These are phyloP conservation scores for Chaenocephalus aceratus DNA, from an alignment of 2,113 vertebrate genomes.

Conservation along the genomic window DNA sequence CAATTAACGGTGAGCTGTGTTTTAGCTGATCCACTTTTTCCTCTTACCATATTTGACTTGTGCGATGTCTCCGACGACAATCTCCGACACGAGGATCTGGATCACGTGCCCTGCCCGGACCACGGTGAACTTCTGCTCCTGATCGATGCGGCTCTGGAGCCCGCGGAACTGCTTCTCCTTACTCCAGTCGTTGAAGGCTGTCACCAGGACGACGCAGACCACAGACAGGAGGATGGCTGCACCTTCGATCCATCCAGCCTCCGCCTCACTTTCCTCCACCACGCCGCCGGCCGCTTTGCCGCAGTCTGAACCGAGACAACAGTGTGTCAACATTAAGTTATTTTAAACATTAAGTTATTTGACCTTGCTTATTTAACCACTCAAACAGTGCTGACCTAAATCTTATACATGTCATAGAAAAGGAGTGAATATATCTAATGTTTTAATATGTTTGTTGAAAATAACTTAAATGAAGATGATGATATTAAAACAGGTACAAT, in stretches of 20 bases:
- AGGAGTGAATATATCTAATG: too few species aligned
- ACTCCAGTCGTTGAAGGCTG: slow-evolving; percentile 96
- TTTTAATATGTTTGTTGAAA: too few species aligned
- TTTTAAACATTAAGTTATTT: neutral
- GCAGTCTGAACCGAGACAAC: slow-evolving; percentile 79
- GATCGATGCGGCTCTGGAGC: slow-evolving; percentile 93
- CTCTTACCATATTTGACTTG: slow-evolving; percentile 93
- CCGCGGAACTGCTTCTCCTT: slow-evolving; percentile 96
- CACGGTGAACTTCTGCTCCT: slow-evolving; percentile 88
- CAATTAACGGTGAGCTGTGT: neutral
- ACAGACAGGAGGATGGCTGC: slow-evolving; percentile 88
- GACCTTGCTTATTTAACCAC: neutral
- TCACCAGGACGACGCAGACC: slow-evolving; percentile 92
- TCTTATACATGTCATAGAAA: too few species aligned
- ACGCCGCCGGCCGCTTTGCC: slow-evolving; percentile 79
- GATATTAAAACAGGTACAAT: too few species aligned
- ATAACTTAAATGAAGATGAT: too few species aligned
- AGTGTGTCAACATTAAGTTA: neutral
- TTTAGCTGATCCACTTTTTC: neutral
- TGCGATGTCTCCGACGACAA: slow-evolving; percentile 91
- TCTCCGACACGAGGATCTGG: slow-evolving; percentile 88
- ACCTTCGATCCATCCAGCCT: slow-evolving; percentile 94
- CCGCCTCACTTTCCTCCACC: slow-evolving; percentile 87
- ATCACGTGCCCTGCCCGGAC: slow-evolving; percentile 86
- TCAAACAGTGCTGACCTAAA: neutral